Evolutionary conservation across 2,113 vertebrate species (phyloP), one percentile per base, ranked within the genome.

Genomic region (Trogon surrucura): DNA sequence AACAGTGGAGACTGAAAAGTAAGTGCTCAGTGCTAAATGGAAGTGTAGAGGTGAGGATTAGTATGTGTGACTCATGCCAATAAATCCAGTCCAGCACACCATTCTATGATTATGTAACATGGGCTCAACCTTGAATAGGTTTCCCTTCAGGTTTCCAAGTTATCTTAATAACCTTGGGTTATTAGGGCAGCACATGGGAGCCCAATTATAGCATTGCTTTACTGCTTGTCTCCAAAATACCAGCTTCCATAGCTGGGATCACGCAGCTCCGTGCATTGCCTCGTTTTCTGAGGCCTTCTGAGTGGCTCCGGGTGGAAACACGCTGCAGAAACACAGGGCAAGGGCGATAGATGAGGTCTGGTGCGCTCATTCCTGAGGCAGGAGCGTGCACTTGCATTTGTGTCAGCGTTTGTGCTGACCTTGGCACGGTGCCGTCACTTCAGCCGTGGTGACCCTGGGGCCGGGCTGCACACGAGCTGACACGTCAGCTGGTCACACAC

Each of bases 371-470:
- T 64, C 32, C 50, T 1, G 57, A 67, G 57, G 79, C 61, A 56
- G 32, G 11, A 36, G 25, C 1, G 0, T 14, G 65, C n/a, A 6
- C 30, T 41, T 36, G 27, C n/a, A 3, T 48, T 45, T 34, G 56
- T 65, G 73, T 61, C n/a, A 38, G 78, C 27, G 2, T 70, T 70
- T 44, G 70, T 75, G 75, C 38, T 29, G 38, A 21, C 0, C 0
- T 0, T 66, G 85, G 81, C 78, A 9, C 44, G 1, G 34, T 0
- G 48, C 85, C 2, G 2, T 47, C 77, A 19, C 32, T 89, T n/a
- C 77, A 61, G 51, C 2, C 0, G 0, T 44, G 0, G 44, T 48
- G 77, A 70, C 77, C 64, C 54, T 0, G 1, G 34, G n/a, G 80
- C 48, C 38, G 56, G 10, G 5, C 67, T 45, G 90, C 41, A 15